Evolutionary conservation across 2,113 vertebrate species (phyloP).

Genomic region (Monarcha castaneiventris): DNA sequence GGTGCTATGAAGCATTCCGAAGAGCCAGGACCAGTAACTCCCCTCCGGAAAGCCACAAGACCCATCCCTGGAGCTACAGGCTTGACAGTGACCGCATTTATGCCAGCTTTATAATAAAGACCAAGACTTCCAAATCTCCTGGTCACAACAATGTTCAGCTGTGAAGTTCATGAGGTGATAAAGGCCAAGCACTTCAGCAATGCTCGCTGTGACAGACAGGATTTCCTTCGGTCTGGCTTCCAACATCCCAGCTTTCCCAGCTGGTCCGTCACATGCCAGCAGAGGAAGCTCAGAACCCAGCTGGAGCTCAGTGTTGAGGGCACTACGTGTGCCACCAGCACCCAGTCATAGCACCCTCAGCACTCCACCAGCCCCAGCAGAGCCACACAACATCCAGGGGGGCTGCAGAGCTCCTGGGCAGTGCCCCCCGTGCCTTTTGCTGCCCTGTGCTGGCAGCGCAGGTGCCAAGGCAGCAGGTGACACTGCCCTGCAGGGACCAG

Average conservation of each 20-base stretch:
- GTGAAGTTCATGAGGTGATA: neutral
- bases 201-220: rapidly evolving
- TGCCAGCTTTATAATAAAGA: neutral
- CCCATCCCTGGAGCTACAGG: neutral
- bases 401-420: neutral
- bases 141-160: rapidly evolving
- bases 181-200: neutral
- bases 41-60: neutral
- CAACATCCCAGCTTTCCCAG: neutral
- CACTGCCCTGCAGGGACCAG: neutral
- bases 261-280: rapidly evolving
- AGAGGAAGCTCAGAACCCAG: neutral
- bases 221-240: neutral
- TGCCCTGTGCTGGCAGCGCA: rapidly evolving
- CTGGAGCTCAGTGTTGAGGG: rapidly evolving
- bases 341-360: neutral
- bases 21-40: neutral
- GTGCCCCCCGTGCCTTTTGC: rapidly evolving
- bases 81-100: neutral
- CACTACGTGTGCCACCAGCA: neutral
- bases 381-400: neutral
- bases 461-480: neutral
- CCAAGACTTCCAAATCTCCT: neutral
- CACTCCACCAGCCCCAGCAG: neutral
- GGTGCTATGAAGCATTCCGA: neutral